Conservation (phyloP, 2,888 invertebrate species). For the Cheilosia pagana region DNA sequence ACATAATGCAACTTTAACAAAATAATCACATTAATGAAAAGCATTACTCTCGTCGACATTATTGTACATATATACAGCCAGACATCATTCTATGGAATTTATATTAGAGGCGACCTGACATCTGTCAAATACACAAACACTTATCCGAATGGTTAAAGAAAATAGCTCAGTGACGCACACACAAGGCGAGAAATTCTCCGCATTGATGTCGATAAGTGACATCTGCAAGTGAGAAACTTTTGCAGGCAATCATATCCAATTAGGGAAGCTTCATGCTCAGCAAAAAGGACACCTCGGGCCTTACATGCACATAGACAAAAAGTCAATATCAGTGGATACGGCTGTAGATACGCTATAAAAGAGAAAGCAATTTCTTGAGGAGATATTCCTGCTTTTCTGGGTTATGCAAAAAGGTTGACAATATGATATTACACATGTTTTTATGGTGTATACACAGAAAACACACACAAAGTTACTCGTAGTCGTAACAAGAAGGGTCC, state of each 20-base stretch:
- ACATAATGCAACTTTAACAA: slow-evolving; percentile 3
- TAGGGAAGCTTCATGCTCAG: slow-evolving; percentile 56
- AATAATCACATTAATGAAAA: slow-evolving; percentile 68
- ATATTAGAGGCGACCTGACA: slow-evolving; percentile 17
- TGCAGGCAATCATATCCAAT: slow-evolving; percentile 69
- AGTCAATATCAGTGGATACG: slow-evolving; percentile 18
- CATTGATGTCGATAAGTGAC: slow-evolving; percentile 60
- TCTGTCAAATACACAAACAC: slow-evolving; percentile 40
- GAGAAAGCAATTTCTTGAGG: slow-evolving; percentile 31
- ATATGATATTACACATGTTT: slow-evolving; percentile 46
- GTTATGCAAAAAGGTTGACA: slow-evolving; percentile 55
- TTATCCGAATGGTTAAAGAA: slow-evolving; percentile 7
- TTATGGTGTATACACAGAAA: slow-evolving; percentile 8
- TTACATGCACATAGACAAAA: neutral
- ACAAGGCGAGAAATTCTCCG: neutral
- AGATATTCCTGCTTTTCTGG: neutral
- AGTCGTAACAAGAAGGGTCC: slow-evolving; percentile 13
- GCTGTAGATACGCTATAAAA: slow-evolving; percentile 21
- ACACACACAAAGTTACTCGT: slow-evolving; percentile 5
- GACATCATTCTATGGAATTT: neutral
- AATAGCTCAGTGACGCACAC: neutral
- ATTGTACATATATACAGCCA: neutral
- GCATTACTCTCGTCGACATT: slow-evolving; percentile 56
- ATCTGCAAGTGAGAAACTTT: slow-evolving; percentile 72
- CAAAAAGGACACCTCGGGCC: slow-evolving; percentile 47